Conservation (phyloP, 1,140 invertebrate genomes). For the Drosophila baimaii region DNA sequence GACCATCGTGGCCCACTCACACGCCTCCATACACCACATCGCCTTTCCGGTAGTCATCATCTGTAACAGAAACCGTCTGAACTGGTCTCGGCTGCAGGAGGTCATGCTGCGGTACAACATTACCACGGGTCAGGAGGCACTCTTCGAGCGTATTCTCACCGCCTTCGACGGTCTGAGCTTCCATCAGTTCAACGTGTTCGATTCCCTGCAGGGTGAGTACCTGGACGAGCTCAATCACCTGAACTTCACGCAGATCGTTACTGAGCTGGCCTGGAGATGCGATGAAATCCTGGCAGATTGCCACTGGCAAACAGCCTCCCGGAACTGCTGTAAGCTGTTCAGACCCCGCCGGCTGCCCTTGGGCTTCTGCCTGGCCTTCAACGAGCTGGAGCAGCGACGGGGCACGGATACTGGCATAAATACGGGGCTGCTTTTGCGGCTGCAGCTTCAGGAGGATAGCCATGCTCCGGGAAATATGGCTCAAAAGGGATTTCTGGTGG, state of each 20-base stretch:
- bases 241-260: constrained; percentile 67
- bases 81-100: constrained; percentile 68
- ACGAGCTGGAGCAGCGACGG: constrained; percentile 54
- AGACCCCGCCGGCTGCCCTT: constrained; percentile 40
- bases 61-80: constrained; percentile 76
- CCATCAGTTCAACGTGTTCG: constrained; percentile 53
- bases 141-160: constrained; percentile 52
- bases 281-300: constrained; percentile 61
- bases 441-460: constrained; percentile 19
- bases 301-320: constrained; percentile 39
- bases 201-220: constrained; percentile 4
- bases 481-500: constrained; percentile 63
- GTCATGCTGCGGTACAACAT: constrained; percentile 47
- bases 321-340: constrained; percentile 68
- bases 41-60: constrained; percentile 73
- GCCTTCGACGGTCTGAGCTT: constrained; percentile 62
- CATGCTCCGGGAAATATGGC: constrained; percentile 56
- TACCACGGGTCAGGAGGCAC: constrained; percentile 9
- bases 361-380: constrained; percentile 64
- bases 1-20: constrained; percentile 58
- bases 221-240: constrained; percentile 59
- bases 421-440: constrained; percentile 38
- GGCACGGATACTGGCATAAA: constrained; percentile 22
- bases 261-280: constrained; percentile 70
- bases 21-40: constrained; percentile 60